These are phyloP conservation scores for Sarcophaga carnaria DNA, from an alignment of 2,888 invertebrate species.

Conservation along the genomic window DNA sequence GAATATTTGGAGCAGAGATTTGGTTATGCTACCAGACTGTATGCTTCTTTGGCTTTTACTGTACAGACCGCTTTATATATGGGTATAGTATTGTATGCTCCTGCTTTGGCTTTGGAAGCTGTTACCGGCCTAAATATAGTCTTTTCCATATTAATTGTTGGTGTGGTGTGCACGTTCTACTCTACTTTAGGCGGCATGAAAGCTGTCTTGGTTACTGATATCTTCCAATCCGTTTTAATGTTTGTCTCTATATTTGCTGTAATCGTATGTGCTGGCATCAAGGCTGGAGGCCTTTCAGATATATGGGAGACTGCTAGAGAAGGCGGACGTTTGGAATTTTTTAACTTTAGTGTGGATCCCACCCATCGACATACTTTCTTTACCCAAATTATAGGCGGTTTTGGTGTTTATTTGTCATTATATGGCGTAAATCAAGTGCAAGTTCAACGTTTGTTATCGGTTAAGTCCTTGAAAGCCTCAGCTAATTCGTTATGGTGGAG, in stretches of 20 bases:
- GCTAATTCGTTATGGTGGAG: conserved; percentile 90
- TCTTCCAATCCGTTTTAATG: conserved; percentile 93
- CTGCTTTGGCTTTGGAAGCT: conserved; percentile 93
- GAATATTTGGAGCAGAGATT: conserved; percentile 96
- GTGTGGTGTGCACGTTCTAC: conserved; percentile 92
- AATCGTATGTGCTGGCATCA: conserved; percentile 87
- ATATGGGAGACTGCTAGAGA: conserved; percentile 88
- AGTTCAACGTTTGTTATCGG: conserved; percentile 88
- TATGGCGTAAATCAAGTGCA: conserved; percentile 95
- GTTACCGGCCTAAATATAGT: conserved; percentile 90
- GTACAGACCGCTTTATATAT: conserved; percentile 95
- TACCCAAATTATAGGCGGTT: conserved; percentile 90
- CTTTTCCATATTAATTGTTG: conserved; percentile 86
- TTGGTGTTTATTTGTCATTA: conserved; percentile 89
- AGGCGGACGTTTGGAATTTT: conserved; percentile 87
- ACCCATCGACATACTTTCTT: conserved; percentile 93
- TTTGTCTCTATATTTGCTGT: conserved; percentile 91
- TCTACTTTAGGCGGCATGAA: conserved; percentile 95
- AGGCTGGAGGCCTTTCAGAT: conserved; percentile 86
- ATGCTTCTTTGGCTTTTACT: conserved; percentile 92
- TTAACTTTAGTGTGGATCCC: conserved; percentile 89
- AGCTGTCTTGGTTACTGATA: conserved; percentile 93
- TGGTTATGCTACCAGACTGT: conserved; percentile 87
- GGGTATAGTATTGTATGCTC: conserved; percentile 96
- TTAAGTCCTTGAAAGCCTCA: conserved; percentile 87